Evolutionary conservation across 2,113 vertebrate species (phyloP), one percentile per base, ranked within the genome.

Genomic region (Synchiropus splendidus): DNA sequence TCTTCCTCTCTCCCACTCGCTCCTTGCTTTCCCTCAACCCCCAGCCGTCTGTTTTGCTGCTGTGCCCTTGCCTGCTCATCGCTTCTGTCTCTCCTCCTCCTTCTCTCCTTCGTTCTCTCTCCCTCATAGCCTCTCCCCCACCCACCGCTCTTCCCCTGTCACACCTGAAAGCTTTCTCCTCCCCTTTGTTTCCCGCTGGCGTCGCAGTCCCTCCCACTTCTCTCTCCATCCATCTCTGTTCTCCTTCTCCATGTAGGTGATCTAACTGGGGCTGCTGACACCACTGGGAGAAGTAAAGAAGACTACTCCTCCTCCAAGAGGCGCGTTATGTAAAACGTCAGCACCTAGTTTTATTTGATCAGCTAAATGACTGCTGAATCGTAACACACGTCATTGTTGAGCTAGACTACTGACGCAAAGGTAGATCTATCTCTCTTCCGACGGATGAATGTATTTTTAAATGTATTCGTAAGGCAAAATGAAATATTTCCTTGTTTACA

Each of bases 81-180:
- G 77, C 70, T 64, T 67, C 68, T 58, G 67, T 54, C 73, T 75
- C 61, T 58, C 54, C 65, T 72, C 47, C 38, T 48, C 57, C 55
- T 67, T 61, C 63, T 58, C 52, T 51, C 43, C 21, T 42, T 54
- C 43, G 51, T 69, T 65, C 75, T 72, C 70, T 69, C 70, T 79
- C 66, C 55, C 65, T 57, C 67, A 75, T 67, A 79, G 74, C 79
- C 70, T 62, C 58, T 64, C 39, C 31, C 36, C 54, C 71, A 64
- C 52, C 72, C 64, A 50, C 51, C 69, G 46, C 52, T 53, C 63
- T 69, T 63, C 61, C 51, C 72, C 64, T 72, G 67, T 84, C 77
- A 81, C 78, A 81, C 83, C 79, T 83, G 79, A 72, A 83, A 73
- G 80, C 76, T 74, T 76, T 70, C 77, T 62, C 76, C 74, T 76